Percentiles rank a stretch among this genome's conserved stretches.
These are phyloP conservation scores for Actinia tenebrosa DNA, from an alignment of 64 coral and sea anemone species.

Conservation along the genomic window DNA sequence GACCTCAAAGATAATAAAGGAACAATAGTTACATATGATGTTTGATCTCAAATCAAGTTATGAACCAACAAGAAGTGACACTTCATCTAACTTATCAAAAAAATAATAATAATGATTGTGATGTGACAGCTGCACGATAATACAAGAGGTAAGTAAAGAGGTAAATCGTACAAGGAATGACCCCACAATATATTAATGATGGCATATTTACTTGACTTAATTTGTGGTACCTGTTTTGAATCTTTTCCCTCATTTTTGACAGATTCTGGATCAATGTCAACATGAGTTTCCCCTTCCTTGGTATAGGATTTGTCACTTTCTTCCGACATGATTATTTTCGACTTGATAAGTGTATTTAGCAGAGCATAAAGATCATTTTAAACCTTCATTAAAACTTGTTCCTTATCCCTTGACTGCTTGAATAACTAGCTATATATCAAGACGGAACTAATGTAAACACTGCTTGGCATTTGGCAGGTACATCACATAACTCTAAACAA, in stretches of 20 bases:
- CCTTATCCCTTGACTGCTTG: neutral
- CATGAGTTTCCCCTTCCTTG: neutral
- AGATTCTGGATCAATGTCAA: conserved; percentile 1
- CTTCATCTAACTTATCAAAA: too few species aligned
- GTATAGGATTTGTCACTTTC: neutral
- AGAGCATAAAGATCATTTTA: neutral
- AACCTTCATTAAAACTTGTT: neutral
- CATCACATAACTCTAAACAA: neutral
- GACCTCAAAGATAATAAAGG: too few species aligned
- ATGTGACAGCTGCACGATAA: too few species aligned
- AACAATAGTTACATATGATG: too few species aligned
- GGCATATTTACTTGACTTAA: conserved; percentile 6
- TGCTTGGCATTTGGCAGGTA: neutral
- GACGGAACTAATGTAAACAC: neutral
- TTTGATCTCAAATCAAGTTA: too few species aligned
- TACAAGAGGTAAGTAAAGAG: too few species aligned
- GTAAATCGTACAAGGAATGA: neutral
- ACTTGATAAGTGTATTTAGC: neutral
- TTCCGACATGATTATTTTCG: neutral
- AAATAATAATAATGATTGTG: too few species aligned
- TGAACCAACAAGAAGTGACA: too few species aligned
- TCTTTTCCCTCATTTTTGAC: neutral
- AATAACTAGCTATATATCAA: neutral
- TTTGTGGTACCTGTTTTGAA: neutral
- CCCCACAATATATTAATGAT: neutral